Evolutionary conservation across 2,797 vertebrate species (phyloP).

Genomic region (Pipistrellus pipistrellus): DNA sequence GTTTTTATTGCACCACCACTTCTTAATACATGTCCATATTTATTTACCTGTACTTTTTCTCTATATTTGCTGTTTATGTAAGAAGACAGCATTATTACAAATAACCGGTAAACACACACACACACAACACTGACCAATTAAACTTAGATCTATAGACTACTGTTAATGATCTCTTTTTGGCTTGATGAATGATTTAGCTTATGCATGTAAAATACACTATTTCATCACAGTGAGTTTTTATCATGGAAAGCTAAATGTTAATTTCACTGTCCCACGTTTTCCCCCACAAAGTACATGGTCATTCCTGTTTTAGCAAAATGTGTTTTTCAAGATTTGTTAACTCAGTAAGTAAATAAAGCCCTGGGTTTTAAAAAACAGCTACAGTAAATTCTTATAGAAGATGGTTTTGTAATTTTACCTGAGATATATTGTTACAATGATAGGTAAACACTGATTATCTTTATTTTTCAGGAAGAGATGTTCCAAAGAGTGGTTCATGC

Average conservation of each 20-base stretch:
- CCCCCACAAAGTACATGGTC: background rate
- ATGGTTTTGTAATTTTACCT: slow-evolving; percentile 40
- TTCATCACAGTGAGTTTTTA: background rate
- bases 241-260: background rate
- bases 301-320: slow-evolving; percentile 41
- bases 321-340: slow-evolving; percentile 41
- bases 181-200: slow-evolving; percentile 25
- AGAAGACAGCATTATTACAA: background rate
- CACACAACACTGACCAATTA: background rate
- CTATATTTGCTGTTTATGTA: background rate
- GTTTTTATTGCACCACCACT: background rate
- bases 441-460: background rate
- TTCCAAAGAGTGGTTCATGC: slow-evolving; percentile 75
- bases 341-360: slow-evolving; percentile 48
- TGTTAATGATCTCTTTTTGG: background rate
- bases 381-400: slow-evolving; percentile 13
- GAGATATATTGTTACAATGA: background rate
- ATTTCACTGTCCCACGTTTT: background rate
- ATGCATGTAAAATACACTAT: background rate
- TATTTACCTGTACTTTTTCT: background rate
- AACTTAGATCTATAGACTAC: background rate
- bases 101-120: background rate
- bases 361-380: slow-evolving; percentile 24
- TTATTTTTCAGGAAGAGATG: slow-evolving; percentile 79
- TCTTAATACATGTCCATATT: background rate